Conservation (phyloP, 2,113 vertebrate genomes). For the Trogon surrucura region DNA sequence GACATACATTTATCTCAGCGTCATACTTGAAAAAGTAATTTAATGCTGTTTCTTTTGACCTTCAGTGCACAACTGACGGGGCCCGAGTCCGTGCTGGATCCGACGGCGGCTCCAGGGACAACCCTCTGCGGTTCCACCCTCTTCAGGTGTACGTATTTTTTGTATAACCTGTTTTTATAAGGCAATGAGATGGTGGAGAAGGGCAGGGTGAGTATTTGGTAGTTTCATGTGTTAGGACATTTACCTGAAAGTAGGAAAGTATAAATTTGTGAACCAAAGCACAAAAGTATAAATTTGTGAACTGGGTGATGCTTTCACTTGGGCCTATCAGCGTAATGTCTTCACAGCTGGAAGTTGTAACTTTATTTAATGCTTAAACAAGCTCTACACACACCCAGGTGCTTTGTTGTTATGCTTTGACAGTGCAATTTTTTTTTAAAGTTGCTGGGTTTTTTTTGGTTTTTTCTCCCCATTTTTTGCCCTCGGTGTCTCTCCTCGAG, state of each 20-base stretch:
- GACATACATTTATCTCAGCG: neutral
- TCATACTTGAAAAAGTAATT: neutral
- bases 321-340: fast-evolving
- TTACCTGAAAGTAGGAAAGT: fast-evolving
- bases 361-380: neutral
- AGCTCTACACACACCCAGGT: fast-evolving
- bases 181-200: neutral
- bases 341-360: too few species aligned
- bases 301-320: fast-evolving
- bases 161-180: neutral
- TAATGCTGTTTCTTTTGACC: neutral
- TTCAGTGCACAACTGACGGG: fast-evolving
- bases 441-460: fast-evolving
- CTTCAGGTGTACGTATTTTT: neutral
- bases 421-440: fast-evolving
- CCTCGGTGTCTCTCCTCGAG: neutral
- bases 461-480: neutral
- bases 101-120: fast-evolving
- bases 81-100: neutral
- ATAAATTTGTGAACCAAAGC: fast-evolving
- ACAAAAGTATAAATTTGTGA: fast-evolving
- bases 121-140: fast-evolving
- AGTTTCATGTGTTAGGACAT: fast-evolving
- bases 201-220: fast-evolving
- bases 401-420: neutral